Percentiles rank a stretch among this genome's conserved stretches.
These are phyloP conservation scores for Xiphophorus couchianus DNA, from an alignment of 2,113 vertebrate genomes.

Conservation along the genomic window DNA sequence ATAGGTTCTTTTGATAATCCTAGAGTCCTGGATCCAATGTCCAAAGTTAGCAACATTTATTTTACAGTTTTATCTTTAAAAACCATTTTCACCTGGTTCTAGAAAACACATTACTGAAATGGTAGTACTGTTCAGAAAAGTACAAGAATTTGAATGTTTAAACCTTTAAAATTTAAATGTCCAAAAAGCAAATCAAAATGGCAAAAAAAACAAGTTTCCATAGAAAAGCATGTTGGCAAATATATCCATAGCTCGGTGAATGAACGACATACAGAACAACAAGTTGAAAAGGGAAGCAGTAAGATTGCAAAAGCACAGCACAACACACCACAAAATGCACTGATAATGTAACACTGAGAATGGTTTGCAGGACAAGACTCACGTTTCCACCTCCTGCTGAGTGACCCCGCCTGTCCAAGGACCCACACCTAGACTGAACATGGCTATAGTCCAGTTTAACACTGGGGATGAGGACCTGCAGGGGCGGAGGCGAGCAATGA, in stretches of 20 bases:
- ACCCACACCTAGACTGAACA: conserved; percentile 81
- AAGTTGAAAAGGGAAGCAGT: background rate
- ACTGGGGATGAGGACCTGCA: conserved; percentile 77
- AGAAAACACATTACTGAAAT: too few species aligned
- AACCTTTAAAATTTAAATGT: background rate
- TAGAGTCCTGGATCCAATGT: too few species aligned
- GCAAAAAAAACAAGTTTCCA: background rate
- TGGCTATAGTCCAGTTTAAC: conserved; percentile 82
- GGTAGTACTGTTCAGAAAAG: too few species aligned
- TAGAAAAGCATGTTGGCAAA: conserved; percentile 3
- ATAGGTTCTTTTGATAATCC: too few species aligned
- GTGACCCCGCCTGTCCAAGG: conserved; percentile 79
- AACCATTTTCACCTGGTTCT: too few species aligned
- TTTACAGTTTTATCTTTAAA: too few species aligned
- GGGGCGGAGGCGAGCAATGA: conserved; percentile 65
- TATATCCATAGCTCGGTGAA: conserved; percentile 2
- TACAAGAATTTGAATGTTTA: too few species aligned
- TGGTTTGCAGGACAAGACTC: conserved; percentile 71
- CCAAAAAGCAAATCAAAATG: background rate
- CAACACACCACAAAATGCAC: conserved; percentile 44
- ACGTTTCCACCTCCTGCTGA: conserved; percentile 80
- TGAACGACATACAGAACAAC: conserved; percentile 3
- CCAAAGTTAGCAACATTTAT: too few species aligned
- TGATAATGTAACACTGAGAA: conserved; percentile 43
- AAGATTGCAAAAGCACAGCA: conserved; percentile 16